Conservation (phyloP, 23 tunicate genomes). For the Trididemnum miniatum region DNA sequence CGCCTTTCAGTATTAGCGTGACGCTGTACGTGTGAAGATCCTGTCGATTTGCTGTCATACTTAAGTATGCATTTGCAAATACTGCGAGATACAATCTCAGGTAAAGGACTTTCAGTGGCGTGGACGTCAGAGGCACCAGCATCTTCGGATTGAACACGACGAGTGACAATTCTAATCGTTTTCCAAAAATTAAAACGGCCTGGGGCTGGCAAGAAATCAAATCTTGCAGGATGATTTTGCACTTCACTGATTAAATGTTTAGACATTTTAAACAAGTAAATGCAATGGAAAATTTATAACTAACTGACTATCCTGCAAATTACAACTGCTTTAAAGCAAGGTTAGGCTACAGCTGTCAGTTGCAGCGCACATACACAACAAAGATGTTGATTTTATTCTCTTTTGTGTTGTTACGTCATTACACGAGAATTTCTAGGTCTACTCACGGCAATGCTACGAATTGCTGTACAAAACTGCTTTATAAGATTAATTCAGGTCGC, state of each 20-base stretch:
- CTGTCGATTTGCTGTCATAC: neutral
- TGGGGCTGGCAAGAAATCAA: neutral
- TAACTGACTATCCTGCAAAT: no score
- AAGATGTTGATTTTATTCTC: no score
- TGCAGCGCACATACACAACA: no score
- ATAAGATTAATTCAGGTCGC: no score
- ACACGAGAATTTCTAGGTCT: no score
- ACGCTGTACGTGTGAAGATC: neutral
- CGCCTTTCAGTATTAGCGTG: neutral
- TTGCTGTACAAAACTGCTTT: no score
- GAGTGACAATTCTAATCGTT: neutral
- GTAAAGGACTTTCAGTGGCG: neutral
- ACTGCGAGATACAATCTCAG: neutral
- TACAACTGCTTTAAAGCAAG: no score
- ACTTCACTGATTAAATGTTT: neutral
- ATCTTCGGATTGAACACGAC: neutral
- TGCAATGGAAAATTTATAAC: no score
- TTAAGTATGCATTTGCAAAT: neutral
- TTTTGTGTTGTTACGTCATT: no score
- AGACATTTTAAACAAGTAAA: no score
- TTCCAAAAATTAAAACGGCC: neutral
- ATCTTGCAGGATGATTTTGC: neutral
- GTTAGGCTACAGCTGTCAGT: no score
- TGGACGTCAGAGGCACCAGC: neutral
- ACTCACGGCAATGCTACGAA: no score